phyloP scores from a whole-genome alignment of 2,888 invertebrate genomes.

The Cephus pulcher region DNA sequence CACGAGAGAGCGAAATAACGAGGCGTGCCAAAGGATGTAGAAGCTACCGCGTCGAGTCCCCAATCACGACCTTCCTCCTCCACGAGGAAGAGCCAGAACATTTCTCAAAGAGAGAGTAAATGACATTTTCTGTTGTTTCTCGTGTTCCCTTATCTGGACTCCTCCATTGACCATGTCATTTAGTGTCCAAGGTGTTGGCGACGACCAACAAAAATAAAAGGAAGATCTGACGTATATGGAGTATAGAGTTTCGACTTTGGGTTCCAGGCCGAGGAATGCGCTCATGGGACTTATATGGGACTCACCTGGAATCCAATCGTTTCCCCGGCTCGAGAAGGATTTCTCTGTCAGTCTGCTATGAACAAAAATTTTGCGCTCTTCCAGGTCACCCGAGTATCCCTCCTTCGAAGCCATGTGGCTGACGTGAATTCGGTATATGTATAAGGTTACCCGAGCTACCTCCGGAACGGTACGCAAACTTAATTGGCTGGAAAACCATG shows the following conservation, averaged over 20 bases:
- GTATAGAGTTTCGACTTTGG: background rate
- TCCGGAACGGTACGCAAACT: constrained; percentile 37
- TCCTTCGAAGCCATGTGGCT: constrained; percentile 48
- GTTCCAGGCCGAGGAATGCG: background rate
- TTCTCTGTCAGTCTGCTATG: rapidly evolving
- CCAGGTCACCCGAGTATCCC: background rate
- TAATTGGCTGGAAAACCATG: constrained; percentile 64
- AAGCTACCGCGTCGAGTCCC: background rate
- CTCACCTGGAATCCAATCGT: background rate
- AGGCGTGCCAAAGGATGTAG: background rate
- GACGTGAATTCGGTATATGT: constrained; percentile 50
- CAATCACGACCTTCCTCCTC: background rate
- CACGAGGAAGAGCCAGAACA: background rate
- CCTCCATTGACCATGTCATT: background rate
- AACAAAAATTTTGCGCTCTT: background rate
- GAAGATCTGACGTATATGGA: background rate
- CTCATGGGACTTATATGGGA: background rate
- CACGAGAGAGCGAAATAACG: background rate
- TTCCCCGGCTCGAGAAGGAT: background rate
- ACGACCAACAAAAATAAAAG: background rate
- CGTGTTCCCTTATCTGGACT: background rate
- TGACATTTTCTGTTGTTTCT: background rate
- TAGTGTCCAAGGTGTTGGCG: background rate
- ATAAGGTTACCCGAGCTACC: constrained; percentile 55
- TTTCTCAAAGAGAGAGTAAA: background rate